A percentile compares a stretch with the other conserved stretches of the same genome.
phyloP scores from a whole-genome alignment of 2,797 vertebrate genomes.

The Dromococcyx pavoninus region DNA sequence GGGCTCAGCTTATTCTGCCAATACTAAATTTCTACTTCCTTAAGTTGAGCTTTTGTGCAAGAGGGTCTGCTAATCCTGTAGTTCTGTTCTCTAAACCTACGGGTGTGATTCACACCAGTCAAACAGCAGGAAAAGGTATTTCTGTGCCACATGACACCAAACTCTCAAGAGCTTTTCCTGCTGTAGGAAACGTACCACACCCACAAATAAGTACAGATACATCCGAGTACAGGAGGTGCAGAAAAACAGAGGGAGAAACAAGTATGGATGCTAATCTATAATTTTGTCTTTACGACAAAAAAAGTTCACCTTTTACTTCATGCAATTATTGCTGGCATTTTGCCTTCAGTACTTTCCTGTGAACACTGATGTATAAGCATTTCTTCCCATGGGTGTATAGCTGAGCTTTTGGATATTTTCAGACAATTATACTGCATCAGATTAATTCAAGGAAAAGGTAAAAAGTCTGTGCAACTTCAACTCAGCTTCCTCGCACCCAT shows the following conservation, averaged over 20 bases:
- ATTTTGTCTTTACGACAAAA: slow-evolving; percentile 4
- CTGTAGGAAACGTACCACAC: slow-evolving; percentile 24
- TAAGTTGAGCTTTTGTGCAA: not conserved
- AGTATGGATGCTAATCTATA: not conserved
- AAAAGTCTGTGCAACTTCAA: not conserved
- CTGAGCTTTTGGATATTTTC: not conserved
- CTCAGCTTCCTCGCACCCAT: not conserved
- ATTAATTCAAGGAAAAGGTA: not conserved
- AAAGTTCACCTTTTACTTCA: not conserved
- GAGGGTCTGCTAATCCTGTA: not conserved
- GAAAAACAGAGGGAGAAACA: not conserved
- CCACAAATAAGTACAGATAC: not conserved
- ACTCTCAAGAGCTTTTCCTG: not conserved
- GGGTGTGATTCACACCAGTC: not conserved
- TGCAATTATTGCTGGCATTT: not conserved
- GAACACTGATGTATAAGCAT: not conserved
- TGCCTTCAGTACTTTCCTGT: not conserved
- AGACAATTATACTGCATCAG: not conserved
- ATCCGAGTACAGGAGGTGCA: not conserved
- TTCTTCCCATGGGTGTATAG: no score
- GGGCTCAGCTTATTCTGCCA: not conserved
- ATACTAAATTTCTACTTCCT: not conserved
- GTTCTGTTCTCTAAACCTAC: not conserved
- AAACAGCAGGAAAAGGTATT: not conserved
- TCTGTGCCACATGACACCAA: not conserved